Evolutionary conservation across 2,113 vertebrate genomes (phyloP).

Genomic region (Pelusios castaneus): DNA sequence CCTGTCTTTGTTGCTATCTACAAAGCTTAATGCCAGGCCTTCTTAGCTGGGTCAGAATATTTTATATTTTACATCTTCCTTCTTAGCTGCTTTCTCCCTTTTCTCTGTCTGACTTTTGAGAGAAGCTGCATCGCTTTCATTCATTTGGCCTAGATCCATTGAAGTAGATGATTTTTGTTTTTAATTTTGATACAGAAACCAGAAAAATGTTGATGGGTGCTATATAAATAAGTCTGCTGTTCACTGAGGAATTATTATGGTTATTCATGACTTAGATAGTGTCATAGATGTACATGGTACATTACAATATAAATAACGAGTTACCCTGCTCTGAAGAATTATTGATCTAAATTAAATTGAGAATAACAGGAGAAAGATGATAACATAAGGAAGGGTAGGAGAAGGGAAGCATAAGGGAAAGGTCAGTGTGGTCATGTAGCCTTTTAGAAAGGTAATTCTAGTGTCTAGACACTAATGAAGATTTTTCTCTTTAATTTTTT

Average conservation of each 20-base stretch:
- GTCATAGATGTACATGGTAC: background rate
- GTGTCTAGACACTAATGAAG: background rate
- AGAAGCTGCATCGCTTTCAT: background rate
- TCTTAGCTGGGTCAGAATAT: background rate
- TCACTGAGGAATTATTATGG: background rate
- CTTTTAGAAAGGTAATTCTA: background rate
- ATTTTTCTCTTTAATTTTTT: background rate
- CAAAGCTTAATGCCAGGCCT: background rate
- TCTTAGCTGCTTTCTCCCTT: background rate
- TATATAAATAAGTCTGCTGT: background rate
- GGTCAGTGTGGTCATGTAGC: background rate
- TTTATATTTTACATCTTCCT: background rate
- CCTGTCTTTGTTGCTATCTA: background rate
- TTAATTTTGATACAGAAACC: background rate
- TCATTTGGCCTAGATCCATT: background rate
- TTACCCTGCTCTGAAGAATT: background rate
- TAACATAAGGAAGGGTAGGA: background rate
- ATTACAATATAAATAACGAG: background rate
- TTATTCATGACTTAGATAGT: background rate
- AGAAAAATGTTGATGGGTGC: background rate
- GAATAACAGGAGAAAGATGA: background rate
- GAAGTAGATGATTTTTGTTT: background rate
- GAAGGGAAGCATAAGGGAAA: background rate
- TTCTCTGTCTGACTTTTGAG: background rate
- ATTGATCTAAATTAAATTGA: constrained; percentile 7